Evolutionary conservation across 1,140 invertebrate species (phyloP), one percentile per base, ranked within the genome.

Genomic region (Rhynchophorus ferrugineus): DNA sequence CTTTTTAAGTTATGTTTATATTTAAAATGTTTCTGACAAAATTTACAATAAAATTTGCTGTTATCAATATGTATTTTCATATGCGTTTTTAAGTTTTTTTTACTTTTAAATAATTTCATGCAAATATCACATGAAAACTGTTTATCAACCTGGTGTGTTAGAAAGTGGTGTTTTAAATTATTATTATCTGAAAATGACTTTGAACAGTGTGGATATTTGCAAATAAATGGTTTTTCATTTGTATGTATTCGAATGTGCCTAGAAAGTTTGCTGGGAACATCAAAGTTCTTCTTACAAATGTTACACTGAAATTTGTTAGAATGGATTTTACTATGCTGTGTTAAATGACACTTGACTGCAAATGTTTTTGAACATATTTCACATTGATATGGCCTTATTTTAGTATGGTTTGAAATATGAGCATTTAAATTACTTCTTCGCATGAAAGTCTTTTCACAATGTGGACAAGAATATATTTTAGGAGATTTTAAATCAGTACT

Each of bases 401-500:
- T 45, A 9, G 44, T 45, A 18, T 45, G 44, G 2, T 16, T 13
- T 11, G 44, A 33, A 14, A 45, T 45, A 16, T 45, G 44, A 20
- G 44, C 24, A 22, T 19, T 45, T n/a, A 45, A 20, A 20, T 35
- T 45, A 19, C 3, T 34, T 6, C 44, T 29, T 35, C 44, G 13
- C 16, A 17, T 14, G 24, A 45, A 45, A 29, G 14, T 45, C 19
- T 45, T 45, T 19, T 45, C 44, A 45, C 44, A 45, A 19, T 45
- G 44, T 6, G 44, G 7, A 16, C 44, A 45, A 11, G 5, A 13
- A 20, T 34, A 45, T 11, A 22, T 19, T 6, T 45, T 33, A 29
- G 22, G 18, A 17, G 5, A 18, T 45, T 35, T 18, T 14, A 19
- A 19, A 41, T 17, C n/a, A 41, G 14, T 2, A 18, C 20, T 14